Evolutionary conservation across 1,140 invertebrate genomes (phyloP), one percentile per base, ranked within the genome.

Genomic region (Philopotamus ludificatus): DNA sequence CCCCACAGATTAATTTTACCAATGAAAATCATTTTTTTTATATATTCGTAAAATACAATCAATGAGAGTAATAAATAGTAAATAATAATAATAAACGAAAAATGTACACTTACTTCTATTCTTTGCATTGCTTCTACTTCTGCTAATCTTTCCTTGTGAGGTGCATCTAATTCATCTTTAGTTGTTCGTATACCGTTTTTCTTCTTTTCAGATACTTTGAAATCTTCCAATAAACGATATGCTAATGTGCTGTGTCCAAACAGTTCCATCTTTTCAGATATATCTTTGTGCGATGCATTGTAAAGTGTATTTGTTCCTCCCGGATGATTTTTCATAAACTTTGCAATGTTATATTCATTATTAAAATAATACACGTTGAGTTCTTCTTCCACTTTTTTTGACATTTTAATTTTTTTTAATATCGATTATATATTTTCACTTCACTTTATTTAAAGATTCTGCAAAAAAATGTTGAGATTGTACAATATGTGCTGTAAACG

Each of bases 151-250:
- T 12, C 20, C 3, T 3, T 44, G 42, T 44, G 42, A 18, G 42
- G n/a, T 10, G 47, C 4, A 4, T 50, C 47, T 12, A 34, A 4
- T 7, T 7, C 28, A 7, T 3, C 47, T 50, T 50, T 50, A 9
- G 47, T 22, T 34, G 25, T 55, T 34, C 15, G 22, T 21, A 7
- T 7, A 53, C 3, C 10, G 50, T 45, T 16, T 3, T 45, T n/a
- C 44, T 8, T 45, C 16, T 45, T n/a, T 4, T 45, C 16, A n/a
- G 21, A 51, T 23, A 23, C 18, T 60, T 60, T 77, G 60, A 83
- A 86, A 66, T 88, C 86, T 60, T 81, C 75, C 51, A 87, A 76
- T 70, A 88, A 75, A 67, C 87, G 85, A 65, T 84, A 84, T 0
- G 86, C 86, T 47, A 82, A 82, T 15, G 74, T 74, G 39, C 86